Conservation (phyloP, 2,888 invertebrate species). For the Meandrusa payeni region DNA sequence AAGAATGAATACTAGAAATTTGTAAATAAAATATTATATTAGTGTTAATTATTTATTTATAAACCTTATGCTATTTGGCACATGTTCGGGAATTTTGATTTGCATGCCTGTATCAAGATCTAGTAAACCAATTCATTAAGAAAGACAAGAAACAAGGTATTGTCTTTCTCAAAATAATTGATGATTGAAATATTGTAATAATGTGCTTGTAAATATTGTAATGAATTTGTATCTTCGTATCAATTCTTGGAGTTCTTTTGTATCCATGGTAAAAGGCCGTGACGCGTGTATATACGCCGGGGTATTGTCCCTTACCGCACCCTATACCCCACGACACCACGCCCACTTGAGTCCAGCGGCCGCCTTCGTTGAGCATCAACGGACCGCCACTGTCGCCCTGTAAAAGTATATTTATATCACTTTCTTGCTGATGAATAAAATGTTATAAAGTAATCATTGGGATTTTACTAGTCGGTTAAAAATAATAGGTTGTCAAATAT, state of each 20-base stretch:
- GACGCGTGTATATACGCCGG: conserved; percentile 93
- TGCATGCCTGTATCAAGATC: conserved; percentile 16
- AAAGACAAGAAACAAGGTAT: conserved; percentile 63
- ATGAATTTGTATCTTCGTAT: neutral
- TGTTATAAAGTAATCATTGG: no score
- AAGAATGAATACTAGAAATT: no score
- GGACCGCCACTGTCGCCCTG: conserved; percentile 96
- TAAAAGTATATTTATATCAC: conserved; percentile 9
- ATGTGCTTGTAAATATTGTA: neutral
- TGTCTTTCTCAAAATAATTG: conserved; percentile 77
- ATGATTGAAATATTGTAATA: conserved; percentile 23
- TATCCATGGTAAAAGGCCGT: conserved; percentile 93
- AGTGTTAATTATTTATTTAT: conserved; percentile 19
- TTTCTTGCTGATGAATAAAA: no score
- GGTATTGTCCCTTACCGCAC: conserved; percentile 94
- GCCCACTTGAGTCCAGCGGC: conserved; percentile 91
- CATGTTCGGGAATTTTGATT: conserved; percentile 36
- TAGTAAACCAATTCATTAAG: conserved; percentile 60
- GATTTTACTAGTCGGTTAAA: no score
- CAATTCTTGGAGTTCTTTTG: conserved; percentile 86
- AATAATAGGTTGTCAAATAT: no score
- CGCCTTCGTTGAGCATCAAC: conserved; percentile 88
- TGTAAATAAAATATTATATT: conserved; percentile 15
- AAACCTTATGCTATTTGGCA: conserved; percentile 40
- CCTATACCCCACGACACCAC: conserved; percentile 96